phyloP scores from a whole-genome alignment of 2,113 vertebrate species.

The Chaetura pelagica region DNA sequence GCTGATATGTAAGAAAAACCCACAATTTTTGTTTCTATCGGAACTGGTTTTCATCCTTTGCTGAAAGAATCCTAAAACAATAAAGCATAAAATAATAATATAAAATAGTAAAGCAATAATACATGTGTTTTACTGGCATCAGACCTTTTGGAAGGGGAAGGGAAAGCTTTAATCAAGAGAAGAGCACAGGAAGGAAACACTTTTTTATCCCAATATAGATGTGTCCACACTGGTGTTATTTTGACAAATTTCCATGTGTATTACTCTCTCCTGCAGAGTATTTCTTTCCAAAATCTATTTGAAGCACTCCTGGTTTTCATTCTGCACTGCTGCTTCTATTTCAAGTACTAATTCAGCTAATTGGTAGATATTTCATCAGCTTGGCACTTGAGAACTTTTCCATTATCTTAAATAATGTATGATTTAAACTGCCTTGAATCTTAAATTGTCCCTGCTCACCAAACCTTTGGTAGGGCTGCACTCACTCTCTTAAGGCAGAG shows the following conservation, averaged over 20 bases:
- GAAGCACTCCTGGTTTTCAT: slow-evolving; percentile 14
- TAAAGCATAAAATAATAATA: no score
- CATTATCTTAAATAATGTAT: slow-evolving; percentile 70
- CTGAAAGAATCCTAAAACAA: not conserved
- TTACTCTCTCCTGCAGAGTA: not conserved
- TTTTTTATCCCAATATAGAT: not conserved
- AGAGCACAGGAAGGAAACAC: not conserved
- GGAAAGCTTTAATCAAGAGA: not conserved
- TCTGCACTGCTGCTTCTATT: slow-evolving; percentile 42
- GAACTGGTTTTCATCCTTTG: not conserved
- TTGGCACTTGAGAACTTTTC: slow-evolving; percentile 69
- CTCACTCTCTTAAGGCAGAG: not conserved
- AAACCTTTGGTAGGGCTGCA: slow-evolving; percentile 20
- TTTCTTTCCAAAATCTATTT: slow-evolving; percentile 22
- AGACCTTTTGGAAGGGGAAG: not conserved
- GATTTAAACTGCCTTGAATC: slow-evolving; percentile 61
- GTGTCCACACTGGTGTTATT: not conserved
- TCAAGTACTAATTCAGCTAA: slow-evolving; percentile 65
- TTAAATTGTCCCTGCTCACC: slow-evolving; percentile 48
- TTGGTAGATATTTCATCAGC: slow-evolving; percentile 67
- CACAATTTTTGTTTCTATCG: not conserved
- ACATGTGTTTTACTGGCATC: not conserved
- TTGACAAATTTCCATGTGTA: not conserved
- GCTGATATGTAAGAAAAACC: not conserved
- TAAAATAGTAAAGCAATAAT: no score